A percentile compares a stretch with the other conserved stretches of the same genome.
phyloP scores from a whole-genome alignment of 1,140 invertebrate species.

The Drosophila saltans region DNA sequence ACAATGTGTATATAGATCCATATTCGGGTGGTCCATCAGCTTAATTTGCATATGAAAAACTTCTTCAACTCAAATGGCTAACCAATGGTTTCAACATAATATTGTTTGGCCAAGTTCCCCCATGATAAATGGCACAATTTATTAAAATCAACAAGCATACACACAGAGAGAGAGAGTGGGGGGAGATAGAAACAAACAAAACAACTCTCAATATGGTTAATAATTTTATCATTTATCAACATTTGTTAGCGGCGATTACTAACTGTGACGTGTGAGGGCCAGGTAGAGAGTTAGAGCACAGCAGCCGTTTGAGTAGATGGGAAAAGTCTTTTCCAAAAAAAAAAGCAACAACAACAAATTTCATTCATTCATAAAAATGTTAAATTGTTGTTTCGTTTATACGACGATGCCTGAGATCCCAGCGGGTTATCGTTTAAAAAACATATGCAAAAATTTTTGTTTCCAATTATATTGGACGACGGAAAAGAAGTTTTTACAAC shows the following conservation, averaged over 20 bases:
- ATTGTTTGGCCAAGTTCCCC: slow-evolving; percentile 52
- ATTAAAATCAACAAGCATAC: slow-evolving; percentile 71
- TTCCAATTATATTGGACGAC: slow-evolving; percentile 18
- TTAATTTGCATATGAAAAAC: slow-evolving; percentile 77
- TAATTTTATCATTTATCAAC: slow-evolving; percentile 78
- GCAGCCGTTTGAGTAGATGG: background rate
- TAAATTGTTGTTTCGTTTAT: slow-evolving; percentile 30
- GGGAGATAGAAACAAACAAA: slow-evolving; percentile 11
- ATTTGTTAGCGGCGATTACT: slow-evolving; percentile 78
- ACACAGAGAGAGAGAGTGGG: slow-evolving; percentile 42
- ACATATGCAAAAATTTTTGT: slow-evolving; percentile 26
- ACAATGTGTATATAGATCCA: slow-evolving; percentile 1
- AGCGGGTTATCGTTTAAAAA: slow-evolving; percentile 32
- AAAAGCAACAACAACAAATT: background rate
- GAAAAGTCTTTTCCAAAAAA: slow-evolving; percentile 31
- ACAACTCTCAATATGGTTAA: slow-evolving; percentile 63
- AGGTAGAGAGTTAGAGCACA: slow-evolving; percentile 31
- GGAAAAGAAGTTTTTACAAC: slow-evolving; percentile 13
- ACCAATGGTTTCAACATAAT: slow-evolving; percentile 79
- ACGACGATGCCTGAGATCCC: slow-evolving; percentile 10
- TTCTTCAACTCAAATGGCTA: slow-evolving; percentile 64
- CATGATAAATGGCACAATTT: slow-evolving; percentile 79
- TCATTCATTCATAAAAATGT: slow-evolving; percentile 57
- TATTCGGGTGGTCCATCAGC: slow-evolving; percentile 64
- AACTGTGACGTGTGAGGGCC: slow-evolving; percentile 67